A percentile compares a stretch with the other conserved stretches of the same genome.
These are phyloP conservation scores for Nerophis lumbriciformis DNA, from an alignment of 2,113 vertebrate genomes.

Conservation along the genomic window DNA sequence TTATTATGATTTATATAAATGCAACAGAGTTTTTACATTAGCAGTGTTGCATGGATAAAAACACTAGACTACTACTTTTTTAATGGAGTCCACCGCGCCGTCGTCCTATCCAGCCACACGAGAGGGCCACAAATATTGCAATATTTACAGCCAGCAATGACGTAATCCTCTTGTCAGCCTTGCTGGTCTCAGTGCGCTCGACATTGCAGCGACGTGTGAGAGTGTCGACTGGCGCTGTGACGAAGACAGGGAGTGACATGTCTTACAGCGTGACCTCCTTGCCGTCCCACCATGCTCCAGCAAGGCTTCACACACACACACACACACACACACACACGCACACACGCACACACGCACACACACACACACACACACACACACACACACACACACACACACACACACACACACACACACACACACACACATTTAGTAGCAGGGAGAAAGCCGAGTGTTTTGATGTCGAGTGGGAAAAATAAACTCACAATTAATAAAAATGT, in stretches of 20 bases:
- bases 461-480: neutral
- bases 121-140: neutral
- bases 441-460: neutral
- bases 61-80: too few species aligned
- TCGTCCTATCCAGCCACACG: neutral
- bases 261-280: slow-evolving; percentile 56
- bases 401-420: too few species aligned
- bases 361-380: neutral
- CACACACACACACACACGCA: slow-evolving; percentile 16
- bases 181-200: slow-evolving; percentile 12
- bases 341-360: too few species aligned
- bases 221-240: slow-evolving; percentile 44
- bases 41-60: too few species aligned
- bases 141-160: neutral
- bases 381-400: too few species aligned
- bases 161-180: neutral
- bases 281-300: slow-evolving; percentile 38
- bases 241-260: slow-evolving; percentile 52
- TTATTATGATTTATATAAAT: too few species aligned
- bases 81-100: too few species aligned
- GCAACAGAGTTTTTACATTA: too few species aligned
- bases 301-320: slow-evolving; percentile 31
- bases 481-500: slow-evolving; percentile 31
- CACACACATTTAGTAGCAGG: neutral
- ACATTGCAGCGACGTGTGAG: slow-evolving; percentile 28